Evolutionary conservation across 2,797 vertebrate species (phyloP).

Genomic region (Lepilemur septentrionalis): DNA sequence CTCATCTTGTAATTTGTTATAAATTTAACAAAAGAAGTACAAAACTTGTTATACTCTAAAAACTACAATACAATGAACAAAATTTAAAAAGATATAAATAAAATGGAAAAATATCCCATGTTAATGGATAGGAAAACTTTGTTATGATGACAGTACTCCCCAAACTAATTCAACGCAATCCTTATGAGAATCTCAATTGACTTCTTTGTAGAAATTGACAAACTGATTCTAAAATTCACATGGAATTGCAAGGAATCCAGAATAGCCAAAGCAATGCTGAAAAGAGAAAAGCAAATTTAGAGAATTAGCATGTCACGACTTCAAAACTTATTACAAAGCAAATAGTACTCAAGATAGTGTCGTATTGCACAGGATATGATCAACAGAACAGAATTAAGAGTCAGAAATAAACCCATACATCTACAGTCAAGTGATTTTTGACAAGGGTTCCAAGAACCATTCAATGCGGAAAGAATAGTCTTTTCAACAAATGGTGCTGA

Average conservation of each 20-base stretch:
- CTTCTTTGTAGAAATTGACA: constrained; percentile 17
- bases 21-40: constrained; percentile 40
- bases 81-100: not conserved
- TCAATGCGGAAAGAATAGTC: not conserved
- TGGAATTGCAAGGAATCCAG: not conserved
- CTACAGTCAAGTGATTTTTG: not conserved
- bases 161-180: not conserved
- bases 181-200: not conserved
- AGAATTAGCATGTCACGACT: not conserved
- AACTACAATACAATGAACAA: not conserved
- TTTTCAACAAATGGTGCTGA: constrained; percentile 2
- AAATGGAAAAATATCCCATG: not conserved
- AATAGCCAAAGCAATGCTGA: not conserved
- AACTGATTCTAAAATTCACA: not conserved
- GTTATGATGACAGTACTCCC: not conserved
- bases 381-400: not conserved
- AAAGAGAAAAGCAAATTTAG: not conserved
- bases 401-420: not conserved
- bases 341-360: not conserved
- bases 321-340: constrained; percentile 5
- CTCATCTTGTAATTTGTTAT: not conserved
- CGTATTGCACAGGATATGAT: not conserved
- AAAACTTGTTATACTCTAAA: not conserved
- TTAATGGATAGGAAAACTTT: not conserved
- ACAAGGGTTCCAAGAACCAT: not conserved